Evolutionary conservation across 2,888 invertebrate species (phyloP), one percentile per base, ranked within the genome.

Genomic region (Cheilosia scutellata): DNA sequence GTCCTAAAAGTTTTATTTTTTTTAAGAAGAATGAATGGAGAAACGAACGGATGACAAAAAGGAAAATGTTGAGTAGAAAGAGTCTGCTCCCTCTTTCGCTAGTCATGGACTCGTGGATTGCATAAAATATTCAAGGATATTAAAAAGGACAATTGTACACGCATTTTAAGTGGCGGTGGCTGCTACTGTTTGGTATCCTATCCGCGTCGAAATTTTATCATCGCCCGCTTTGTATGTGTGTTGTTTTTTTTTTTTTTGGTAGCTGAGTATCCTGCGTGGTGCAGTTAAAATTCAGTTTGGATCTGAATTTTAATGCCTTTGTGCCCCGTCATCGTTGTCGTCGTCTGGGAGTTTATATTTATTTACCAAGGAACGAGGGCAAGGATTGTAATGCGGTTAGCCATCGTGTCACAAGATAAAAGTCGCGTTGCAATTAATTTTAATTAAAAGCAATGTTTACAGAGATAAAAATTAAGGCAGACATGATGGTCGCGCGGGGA

Each of bases 401-500:
- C 82, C 72, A 58, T 66, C 66, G 76, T 74, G 77, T 72, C 77
- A 77, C 42, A 57, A 86, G 76, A 86, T 86, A 77, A 72, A 86
- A 82, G 66, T 80, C 72, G 76, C 71, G 72, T 77, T 86, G 86
- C 80, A 86, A 86, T 86, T 86, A 86, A 76, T 80, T 86, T 82
- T 77, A 82, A 86, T 76, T 82, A 82, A 82, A 72, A 82, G 57
- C 82, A 57, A 62, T 82, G 86, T 86, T 82, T 82, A 80, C 80
- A 72, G 58, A 86, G 60, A 71, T 80, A 80, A 70, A 71, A 86
- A 66, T 70, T 86, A 58, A 80, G 44, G 55, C 71, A 66, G 76
- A 76, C 66, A 55, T 55, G 31, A 44, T 29, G 58, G n/a, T 82
- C 53, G 87, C 87, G 88, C 89, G 88, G 88, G 89, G 87, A 88